These are phyloP conservation scores for Mixornis gularis DNA, from an alignment of 2,113 vertebrate genomes.

Conservation along the genomic window DNA sequence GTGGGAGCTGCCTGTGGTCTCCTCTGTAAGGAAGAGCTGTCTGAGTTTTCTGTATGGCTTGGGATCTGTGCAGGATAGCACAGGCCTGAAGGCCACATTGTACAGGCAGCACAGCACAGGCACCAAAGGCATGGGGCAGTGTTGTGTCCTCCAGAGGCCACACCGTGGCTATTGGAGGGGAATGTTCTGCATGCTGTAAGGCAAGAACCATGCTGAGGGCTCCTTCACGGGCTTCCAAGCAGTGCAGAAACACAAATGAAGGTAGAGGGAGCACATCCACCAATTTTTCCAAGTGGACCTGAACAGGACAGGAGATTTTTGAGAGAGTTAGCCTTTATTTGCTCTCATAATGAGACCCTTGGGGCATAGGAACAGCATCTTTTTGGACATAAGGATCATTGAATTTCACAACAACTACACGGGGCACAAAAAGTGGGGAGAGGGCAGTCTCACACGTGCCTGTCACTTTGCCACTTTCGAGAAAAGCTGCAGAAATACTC, in stretches of 20 bases:
- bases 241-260: not conserved
- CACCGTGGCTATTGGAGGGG: not conserved
- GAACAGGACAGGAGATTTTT: not conserved
- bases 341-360: not conserved
- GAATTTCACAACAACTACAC: not conserved
- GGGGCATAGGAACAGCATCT: not conserved
- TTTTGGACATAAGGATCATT: not conserved
- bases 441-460: accelerated
- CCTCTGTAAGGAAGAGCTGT: not conserved
- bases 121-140: not conserved
- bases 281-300: not conserved
- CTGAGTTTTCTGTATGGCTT: not conserved
- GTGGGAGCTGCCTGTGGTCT: not conserved
- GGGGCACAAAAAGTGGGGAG: not conserved
- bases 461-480: not conserved
- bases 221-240: not conserved
- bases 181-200: not conserved
- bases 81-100: not conserved
- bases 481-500: not conserved
- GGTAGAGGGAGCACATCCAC: not conserved
- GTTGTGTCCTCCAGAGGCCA: not conserved
- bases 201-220: not conserved
- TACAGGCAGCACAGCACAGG: not conserved
- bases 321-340: not conserved
- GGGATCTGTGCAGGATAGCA: not conserved